Percentiles rank a stretch among this genome's conserved stretches.
phyloP scores from a whole-genome alignment of 2,113 vertebrate genomes.

The Sciurus niger region DNA sequence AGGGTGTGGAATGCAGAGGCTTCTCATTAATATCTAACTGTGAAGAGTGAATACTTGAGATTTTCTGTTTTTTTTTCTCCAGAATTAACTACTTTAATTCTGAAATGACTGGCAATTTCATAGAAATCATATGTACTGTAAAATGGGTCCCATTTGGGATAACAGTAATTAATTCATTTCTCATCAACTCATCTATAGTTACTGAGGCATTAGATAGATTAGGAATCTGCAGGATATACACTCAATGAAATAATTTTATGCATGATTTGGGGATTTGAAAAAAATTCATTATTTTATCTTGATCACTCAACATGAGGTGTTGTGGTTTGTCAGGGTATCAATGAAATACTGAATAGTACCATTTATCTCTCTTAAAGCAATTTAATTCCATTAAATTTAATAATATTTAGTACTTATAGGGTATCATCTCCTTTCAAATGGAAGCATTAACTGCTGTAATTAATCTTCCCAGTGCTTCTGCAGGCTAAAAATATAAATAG shows the following conservation, averaged over 20 bases:
- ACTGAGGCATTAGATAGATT: slow-evolving; percentile 16
- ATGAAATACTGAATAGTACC: slow-evolving; percentile 59
- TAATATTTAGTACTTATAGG: slow-evolving; percentile 78
- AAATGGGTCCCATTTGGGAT: slow-evolving; percentile 60
- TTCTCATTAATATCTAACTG: not conserved
- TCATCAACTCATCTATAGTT: slow-evolving; percentile 8
- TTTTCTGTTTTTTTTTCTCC: slow-evolving; percentile 15
- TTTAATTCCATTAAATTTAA: slow-evolving; percentile 79
- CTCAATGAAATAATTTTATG: slow-evolving; percentile 48
- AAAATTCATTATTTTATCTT: slow-evolving; percentile 41
- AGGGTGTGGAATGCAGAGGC: not conserved
- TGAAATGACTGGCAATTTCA: slow-evolving; percentile 31
- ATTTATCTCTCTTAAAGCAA: slow-evolving; percentile 77
- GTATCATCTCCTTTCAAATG: slow-evolving; percentile 77
- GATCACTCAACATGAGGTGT: slow-evolving; percentile 13
- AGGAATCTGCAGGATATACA: not conserved
- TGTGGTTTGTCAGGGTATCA: slow-evolving; percentile 53
- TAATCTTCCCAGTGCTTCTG: slow-evolving; percentile 72
- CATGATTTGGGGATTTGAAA: slow-evolving; percentile 38
- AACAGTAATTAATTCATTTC: slow-evolving; percentile 65
- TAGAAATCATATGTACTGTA: slow-evolving; percentile 41
- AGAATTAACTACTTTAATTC: slow-evolving; percentile 28
- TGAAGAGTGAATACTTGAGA: slow-evolving; percentile 26
- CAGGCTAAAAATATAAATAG: slow-evolving; percentile 78
- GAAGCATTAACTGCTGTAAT: slow-evolving; percentile 79